Percentiles rank a stretch among this genome's conserved stretches.
These are phyloP conservation scores for Paratilapia polleni DNA, from an alignment of 2,113 vertebrate species.

Conservation along the genomic window DNA sequence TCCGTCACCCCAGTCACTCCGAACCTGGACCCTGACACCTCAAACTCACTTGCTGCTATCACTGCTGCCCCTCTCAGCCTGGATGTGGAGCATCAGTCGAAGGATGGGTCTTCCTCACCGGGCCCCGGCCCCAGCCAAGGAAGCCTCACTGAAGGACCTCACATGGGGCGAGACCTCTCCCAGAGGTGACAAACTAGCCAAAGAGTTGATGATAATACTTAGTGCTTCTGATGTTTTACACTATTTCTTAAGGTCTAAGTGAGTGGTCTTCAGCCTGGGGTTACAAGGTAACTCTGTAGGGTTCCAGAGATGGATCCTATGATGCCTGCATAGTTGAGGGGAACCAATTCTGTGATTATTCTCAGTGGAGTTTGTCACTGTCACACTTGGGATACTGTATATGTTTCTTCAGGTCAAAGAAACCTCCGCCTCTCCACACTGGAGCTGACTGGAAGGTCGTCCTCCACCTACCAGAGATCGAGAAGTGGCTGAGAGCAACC, in stretches of 20 bases:
- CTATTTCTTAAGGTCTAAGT: not conserved
- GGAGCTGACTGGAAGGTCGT: slow-evolving; percentile 98
- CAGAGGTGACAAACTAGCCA: slow-evolving; percentile 38
- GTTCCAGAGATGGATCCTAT: too few relatives aligned
- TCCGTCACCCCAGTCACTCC: slow-evolving; percentile 90
- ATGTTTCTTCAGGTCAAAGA: slow-evolving; percentile 71
- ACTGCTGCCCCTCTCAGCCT: slow-evolving; percentile 54
- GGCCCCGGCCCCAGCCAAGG: not conserved
- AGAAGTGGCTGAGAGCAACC: slow-evolving; percentile 93
- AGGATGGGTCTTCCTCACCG: not conserved
- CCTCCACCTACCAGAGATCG: slow-evolving; percentile 95
- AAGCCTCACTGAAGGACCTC: not conserved
- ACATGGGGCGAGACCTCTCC: slow-evolving; percentile 7
- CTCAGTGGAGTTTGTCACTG: too few relatives aligned
- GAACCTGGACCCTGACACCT: slow-evolving; percentile 76
- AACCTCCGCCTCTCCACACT: slow-evolving; percentile 92
- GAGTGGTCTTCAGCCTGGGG: too few relatives aligned
- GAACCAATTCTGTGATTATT: too few relatives aligned
- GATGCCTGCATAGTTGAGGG: too few relatives aligned
- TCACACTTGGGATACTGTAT: too few relatives aligned
- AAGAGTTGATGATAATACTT: not conserved
- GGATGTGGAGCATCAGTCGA: not conserved
- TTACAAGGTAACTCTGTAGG: not conserved
- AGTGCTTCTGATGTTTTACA: not conserved
- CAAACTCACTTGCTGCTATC: slow-evolving; percentile 66